Conservation (phyloP, 2,797 vertebrate species). For the Leucoraja ocellata region DNA sequence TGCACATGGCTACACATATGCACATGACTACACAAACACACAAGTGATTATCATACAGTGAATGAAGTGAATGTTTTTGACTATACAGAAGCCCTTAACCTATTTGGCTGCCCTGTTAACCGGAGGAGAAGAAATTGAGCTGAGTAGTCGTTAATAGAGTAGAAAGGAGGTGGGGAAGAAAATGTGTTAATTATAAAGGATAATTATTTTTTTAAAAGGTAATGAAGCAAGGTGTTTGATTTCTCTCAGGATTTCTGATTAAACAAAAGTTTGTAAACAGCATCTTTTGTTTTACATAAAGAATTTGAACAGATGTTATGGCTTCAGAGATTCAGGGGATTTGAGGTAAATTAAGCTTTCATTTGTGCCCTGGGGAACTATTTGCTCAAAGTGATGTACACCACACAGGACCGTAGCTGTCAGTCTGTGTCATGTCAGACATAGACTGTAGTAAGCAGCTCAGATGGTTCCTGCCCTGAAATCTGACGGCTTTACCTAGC, state of each 20-base stretch:
- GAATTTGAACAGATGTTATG: conserved; percentile 38
- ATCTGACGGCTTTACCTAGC: neutral
- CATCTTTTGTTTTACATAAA: conserved; percentile 34
- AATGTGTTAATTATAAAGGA: neutral
- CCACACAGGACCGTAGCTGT: conserved; percentile 26
- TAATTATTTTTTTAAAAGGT: neutral
- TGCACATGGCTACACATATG: too few species aligned
- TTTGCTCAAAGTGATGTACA: conserved; percentile 35
- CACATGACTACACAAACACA: neutral
- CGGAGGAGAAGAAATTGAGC: neutral
- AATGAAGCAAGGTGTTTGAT: neutral
- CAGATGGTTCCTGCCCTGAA: conserved; percentile 8
- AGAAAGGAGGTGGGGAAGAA: neutral
- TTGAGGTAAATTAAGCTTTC: conserved; percentile 36
- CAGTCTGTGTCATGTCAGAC: conserved; percentile 37
- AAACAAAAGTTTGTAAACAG: conserved; percentile 19
- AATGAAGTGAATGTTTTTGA: neutral
- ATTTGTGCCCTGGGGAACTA: conserved; percentile 35
- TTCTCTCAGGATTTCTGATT: neutral
- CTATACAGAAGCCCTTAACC: conserved; percentile 13
- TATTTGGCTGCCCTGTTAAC: neutral
- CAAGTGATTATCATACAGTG: neutral
- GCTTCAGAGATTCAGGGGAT: conserved; percentile 33
- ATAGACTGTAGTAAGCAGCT: conserved; percentile 22
- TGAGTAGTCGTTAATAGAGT: too few species aligned